A percentile compares a stretch with the other conserved stretches of the same genome.
Conservation (phyloP, 2,113 vertebrate species). For the Amphilophus citrinellus region DNA sequence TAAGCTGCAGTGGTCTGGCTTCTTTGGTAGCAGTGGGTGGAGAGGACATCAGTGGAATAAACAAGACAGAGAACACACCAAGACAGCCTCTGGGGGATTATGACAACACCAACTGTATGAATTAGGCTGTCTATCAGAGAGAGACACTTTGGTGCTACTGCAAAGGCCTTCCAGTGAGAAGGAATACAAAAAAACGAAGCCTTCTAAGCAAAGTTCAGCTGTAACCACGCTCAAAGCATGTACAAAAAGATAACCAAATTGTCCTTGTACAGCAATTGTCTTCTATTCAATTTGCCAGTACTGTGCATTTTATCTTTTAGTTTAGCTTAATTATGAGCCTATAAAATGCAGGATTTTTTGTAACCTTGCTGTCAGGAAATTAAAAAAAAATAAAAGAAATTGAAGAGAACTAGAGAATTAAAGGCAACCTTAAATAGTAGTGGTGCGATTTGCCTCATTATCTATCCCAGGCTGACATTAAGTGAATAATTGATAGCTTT, state of each 20-base stretch:
- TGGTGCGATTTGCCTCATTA: constrained; percentile 31
- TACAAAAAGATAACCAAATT: constrained; percentile 53
- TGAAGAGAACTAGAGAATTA: constrained; percentile 26
- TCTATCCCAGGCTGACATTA: constrained; percentile 37
- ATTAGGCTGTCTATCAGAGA: constrained; percentile 55
- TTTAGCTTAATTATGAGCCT: constrained; percentile 48
- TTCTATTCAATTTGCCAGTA: constrained; percentile 30
- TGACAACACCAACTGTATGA: constrained; percentile 50
- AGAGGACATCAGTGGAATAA: constrained; percentile 58
- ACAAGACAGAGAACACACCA: constrained; percentile 52
- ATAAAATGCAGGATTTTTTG: not conserved
- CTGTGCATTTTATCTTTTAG: constrained; percentile 34
- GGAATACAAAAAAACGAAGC: not conserved
- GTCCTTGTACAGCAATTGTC: constrained; percentile 33
- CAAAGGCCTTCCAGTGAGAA: constrained; percentile 22
- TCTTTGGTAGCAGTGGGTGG: constrained; percentile 41
- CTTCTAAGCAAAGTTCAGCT: constrained; percentile 6
- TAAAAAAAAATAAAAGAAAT: constrained; percentile 17
- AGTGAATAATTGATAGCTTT: constrained; percentile 50
- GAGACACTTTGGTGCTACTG: constrained; percentile 38
- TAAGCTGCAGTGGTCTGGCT: constrained; percentile 40
- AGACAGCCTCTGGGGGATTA: constrained; percentile 47
- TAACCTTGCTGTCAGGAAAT: constrained; percentile 21
- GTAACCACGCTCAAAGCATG: constrained; percentile 27
- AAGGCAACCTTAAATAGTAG: constrained; percentile 41